Evolutionary conservation across 2,888 invertebrate species (phyloP), one percentile per base, ranked within the genome.

Genomic region (Blera fallax): DNA sequence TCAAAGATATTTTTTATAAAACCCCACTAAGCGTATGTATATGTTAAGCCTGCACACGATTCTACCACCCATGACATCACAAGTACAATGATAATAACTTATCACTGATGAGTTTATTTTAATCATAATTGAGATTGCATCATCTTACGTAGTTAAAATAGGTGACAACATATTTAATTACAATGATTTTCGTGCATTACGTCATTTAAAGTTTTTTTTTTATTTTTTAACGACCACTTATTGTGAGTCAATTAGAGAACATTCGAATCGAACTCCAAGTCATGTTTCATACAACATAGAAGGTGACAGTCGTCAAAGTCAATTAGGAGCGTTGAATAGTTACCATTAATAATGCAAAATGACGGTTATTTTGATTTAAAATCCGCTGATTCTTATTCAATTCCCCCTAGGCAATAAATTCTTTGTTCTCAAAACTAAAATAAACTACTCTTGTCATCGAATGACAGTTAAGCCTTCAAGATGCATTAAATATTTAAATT

Each of bases 401-500:
- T n/a, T 40, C 37, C 62, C 48, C 11, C 16, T 6, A 43, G 60
- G 32, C 16, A 7, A 27, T 21, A 50, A 48, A 48, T 48, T 21
- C 7, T 29, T 29, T 2, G 40, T 40, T 40, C 14, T 6, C 40
- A 40, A 4, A 27, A 29, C 24, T 24, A 24, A 24, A 24, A 24
- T 24, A 24, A 3, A 24, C 45, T 27, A 16, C 8, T 18, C 10
- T 27, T 16, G 45, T 11, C 45, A 45, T 8, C 24, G 16, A 62
- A 14, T 29, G 45, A 62, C 14, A 14, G 40, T 14, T 14, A 14
- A 40, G 11, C 48, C 48, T 48, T 48, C 21, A 21, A n/a, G 32
- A 16, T 64, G 48, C 64, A 64, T 64, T 64, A 64, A 64, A 64
- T 54, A 32, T 32, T 29, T 54, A 29, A 64, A 64, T 64, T 64